Base-by-base conservation (phyloP, 2,888 invertebrate species). In the Eustalomyia histrio region DNA sequence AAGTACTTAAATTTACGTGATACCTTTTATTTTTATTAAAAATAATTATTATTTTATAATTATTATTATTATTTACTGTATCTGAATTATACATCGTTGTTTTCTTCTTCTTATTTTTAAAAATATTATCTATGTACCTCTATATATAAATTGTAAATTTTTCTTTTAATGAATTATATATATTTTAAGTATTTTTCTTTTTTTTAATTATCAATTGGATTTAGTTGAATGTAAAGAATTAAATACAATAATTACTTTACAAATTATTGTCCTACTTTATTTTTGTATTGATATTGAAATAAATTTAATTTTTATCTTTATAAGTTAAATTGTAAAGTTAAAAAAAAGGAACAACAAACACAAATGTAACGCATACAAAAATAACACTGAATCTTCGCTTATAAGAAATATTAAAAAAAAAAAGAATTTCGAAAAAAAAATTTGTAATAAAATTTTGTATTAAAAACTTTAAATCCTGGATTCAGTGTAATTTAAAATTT, bases 1-100 rank as follows among this genome's bases (percentile, higher is more conserved):
- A 63, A 79, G 75, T 79, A 82, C 79, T 79, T 82, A 82, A 79
- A 47, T 39, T 43, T 67, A 73, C 78, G 80, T 78, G 74, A 78
- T 78, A 78, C 43, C 33, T 73, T 67, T 17, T 29, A 29, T 29
- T 69, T 58, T 58, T 47, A 43, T 69, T 29, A 33, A 57, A 29
- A 43, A 24, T 73, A 72, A 43, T 43, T 35, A 47, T 55, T 76
- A 14, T n/a, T 73, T 47, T 18, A 29, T 58, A 16, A 47, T 47
- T 47, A 47, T n/a, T 47, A 47, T 47, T 47, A 47, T n/a, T 47
- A n/a, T 39, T 39, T 39, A 39, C 39, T 39, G 39, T 47, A 47
- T 47, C 43, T 47, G 43, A n/a, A 47, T 47, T 47, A 47, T 47
- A 6, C 6, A 47, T 12, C 60, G 47, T 53, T 12, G n/a, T 43